Evolutionary conservation across 2,797 vertebrate genomes (phyloP).

Genomic region (Dallia pectoralis): DNA sequence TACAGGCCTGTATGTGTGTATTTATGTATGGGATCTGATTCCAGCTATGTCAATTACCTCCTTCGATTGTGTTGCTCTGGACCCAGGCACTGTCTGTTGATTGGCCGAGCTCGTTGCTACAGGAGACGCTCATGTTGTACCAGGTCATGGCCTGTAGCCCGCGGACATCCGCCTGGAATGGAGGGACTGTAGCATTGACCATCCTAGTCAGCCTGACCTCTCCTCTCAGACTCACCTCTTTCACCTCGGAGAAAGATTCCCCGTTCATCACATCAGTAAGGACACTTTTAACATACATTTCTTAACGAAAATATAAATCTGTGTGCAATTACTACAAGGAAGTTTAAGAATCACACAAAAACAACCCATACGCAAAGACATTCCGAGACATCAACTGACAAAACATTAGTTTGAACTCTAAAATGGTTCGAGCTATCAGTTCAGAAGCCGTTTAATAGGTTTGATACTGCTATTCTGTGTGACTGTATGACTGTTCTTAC

Average conservation of each 20-base stretch:
- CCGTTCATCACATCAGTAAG: neutral
- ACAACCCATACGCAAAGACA: neutral
- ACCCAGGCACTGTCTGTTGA: conserved; percentile 79
- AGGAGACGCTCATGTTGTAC: conserved; percentile 86
- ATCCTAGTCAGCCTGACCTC: conserved; percentile 63
- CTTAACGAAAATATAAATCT: neutral
- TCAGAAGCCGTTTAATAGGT: too few species aligned
- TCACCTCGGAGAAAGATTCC: conserved; percentile 55
- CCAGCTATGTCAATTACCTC: conserved; percentile 75
- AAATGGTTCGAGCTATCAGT: neutral
- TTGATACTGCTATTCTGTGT: neutral
- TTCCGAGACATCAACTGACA: neutral
- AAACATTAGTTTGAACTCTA: neutral
- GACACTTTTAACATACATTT: neutral
- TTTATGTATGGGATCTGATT: too few species aligned
- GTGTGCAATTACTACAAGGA: neutral
- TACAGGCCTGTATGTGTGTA: too few species aligned
- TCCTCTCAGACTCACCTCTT: conserved; percentile 66
- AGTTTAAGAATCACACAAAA: neutral
- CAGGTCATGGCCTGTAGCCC: conserved; percentile 81
- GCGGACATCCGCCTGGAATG: conserved; percentile 74
- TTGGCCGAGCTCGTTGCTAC: conserved; percentile 86
- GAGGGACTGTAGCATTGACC: conserved; percentile 75
- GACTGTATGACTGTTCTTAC: conserved; percentile 63
- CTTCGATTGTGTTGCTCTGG: conserved; percentile 85